Evolutionary conservation across 2,888 invertebrate genomes (phyloP), one percentile per base, ranked within the genome.

Genomic region (Mycalesis mineus): DNA sequence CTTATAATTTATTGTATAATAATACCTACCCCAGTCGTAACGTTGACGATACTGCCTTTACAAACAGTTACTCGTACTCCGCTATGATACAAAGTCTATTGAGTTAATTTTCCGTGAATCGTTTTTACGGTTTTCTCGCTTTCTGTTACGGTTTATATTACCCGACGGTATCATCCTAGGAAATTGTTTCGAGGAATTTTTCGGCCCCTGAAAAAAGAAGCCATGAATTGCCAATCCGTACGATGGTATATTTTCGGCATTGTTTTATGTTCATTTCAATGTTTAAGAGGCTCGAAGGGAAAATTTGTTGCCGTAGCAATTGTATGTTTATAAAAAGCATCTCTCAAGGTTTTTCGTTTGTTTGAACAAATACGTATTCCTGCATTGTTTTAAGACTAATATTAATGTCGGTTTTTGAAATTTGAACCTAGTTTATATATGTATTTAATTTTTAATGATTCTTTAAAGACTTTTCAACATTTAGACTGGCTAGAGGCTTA

Each of bases 31-130:
- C 0, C 15, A 9, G 1, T 15, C 14, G 1, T 42, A 29, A 44
- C 6, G 2, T 7, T 44, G 28, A 44, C 44, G 1, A 11, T 36
- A 36, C 36, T 5, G 17, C 31, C 47, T 36, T 36, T 17, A 41
- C 36, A 56, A 45, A 57, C 41, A 55, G 58, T 58, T 57, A 53
- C 60, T 60, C 57, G 55, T 57, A 45, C 51, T 45, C 45, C 48
- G 51, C 55, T 57, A 57, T 64, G 62, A 64, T 62, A 64, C 55
- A 59, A 55, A 61, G 62, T 55, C 66, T 78, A 83, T 84, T 79
- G 82, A 80, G 81, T 85, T 86, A 85, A 85, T 87, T 85, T 84
- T 77, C 76, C 71, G 73, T 71, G 77, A 87, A 88, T 86, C 82
- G 83, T 80, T 85, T 79, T 82, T 84, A 85, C 79, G 80, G 75